Percentiles rank a stretch among this genome's conserved stretches.
phyloP scores from a whole-genome alignment of 2,113 vertebrate genomes.

The Seriola quinqueradiata region DNA sequence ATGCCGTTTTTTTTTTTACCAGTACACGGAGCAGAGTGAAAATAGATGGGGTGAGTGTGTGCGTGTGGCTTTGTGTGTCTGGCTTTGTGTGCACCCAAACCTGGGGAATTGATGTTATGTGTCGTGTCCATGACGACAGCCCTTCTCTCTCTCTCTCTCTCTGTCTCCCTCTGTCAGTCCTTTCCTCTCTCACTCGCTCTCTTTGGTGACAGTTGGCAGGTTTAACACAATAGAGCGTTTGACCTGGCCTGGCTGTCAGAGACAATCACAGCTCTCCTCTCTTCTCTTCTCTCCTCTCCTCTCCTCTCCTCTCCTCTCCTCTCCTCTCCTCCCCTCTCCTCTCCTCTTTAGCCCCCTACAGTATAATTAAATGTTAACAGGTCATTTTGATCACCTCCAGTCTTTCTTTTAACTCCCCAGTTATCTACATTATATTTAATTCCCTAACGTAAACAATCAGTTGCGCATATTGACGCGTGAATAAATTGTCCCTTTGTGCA shows the following conservation, averaged over 20 bases:
- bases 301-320: background rate
- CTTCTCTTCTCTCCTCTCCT: background rate
- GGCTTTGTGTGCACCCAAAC: slow-evolving; percentile 30
- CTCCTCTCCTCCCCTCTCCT: background rate
- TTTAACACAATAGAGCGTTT: slow-evolving; percentile 71
- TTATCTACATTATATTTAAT: background rate
- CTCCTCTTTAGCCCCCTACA: background rate
- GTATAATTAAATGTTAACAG: background rate
- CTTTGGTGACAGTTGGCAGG: slow-evolving; percentile 70
- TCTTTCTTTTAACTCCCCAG: background rate
- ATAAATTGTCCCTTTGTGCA: background rate
- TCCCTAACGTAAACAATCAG: slow-evolving; percentile 6
- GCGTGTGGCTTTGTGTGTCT: background rate
- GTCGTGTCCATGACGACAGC: slow-evolving; percentile 74
- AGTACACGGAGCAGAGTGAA: slow-evolving; percentile 22
- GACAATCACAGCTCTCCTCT: slow-evolving; percentile 50
- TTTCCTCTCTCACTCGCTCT: slow-evolving; percentile 40
- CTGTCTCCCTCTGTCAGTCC: slow-evolving; percentile 31
- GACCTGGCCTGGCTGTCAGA: slow-evolving; percentile 49
- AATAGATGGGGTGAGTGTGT: slow-evolving; percentile 11
- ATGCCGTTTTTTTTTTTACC: slow-evolving; percentile 41
- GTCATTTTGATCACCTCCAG: background rate
- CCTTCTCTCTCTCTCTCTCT: slow-evolving; percentile 30
- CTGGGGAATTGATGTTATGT: slow-evolving; percentile 63
- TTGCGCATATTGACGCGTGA: background rate